Evolutionary conservation across 2,797 vertebrate species (phyloP), one percentile per base, ranked within the genome.

Genomic region (Parauchenoglanis ngamensis): DNA sequence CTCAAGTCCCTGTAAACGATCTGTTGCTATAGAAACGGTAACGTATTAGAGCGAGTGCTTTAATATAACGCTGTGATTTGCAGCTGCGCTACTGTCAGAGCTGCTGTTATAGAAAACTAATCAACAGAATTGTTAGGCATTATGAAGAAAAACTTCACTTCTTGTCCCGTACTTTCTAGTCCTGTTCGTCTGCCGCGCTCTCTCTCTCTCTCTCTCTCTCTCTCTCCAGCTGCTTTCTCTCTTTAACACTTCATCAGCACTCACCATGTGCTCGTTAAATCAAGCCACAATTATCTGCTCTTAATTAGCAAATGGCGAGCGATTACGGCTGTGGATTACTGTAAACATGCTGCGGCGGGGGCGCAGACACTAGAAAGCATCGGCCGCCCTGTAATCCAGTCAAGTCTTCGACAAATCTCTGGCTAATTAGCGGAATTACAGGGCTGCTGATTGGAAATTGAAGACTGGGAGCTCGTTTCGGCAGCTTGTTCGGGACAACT

Each of bases 241-340:
- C 90, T 35, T 35, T 86, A 88, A 85, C 91, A 91, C 87, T 92
- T 89, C 89, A 91, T 89, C 91, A 90, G 84, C 84, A 88, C 80
- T 61, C 93, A 93, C 93, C 83, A 75, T 56, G 83, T 75, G 49
- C 90, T 93, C 31, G 63, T 88, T 89, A 93, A 94, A 94, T 87
- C 85, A 85, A 90, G 90, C 94, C 93, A 93, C 93, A 92, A 90
- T 90, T 94, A 95, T 93, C 93, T 93, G 93, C 93, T 94, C 93
- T 94, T 94, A 95, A 96, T 96, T 96, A 96, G 94, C 91, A 94
- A 86, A 90, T 88, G 88, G 87, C 89, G 90, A 91, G 91, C 94
- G 94, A 95, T 95, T 93, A 94, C 92, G 93, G 93, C 92, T 7
- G 93, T 89, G 93, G 92, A 93, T 94, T 94, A 93, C 93, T 92